Evolutionary conservation across 2,888 invertebrate genomes (phyloP).

Genomic region (Drosophila demipolita): DNA sequence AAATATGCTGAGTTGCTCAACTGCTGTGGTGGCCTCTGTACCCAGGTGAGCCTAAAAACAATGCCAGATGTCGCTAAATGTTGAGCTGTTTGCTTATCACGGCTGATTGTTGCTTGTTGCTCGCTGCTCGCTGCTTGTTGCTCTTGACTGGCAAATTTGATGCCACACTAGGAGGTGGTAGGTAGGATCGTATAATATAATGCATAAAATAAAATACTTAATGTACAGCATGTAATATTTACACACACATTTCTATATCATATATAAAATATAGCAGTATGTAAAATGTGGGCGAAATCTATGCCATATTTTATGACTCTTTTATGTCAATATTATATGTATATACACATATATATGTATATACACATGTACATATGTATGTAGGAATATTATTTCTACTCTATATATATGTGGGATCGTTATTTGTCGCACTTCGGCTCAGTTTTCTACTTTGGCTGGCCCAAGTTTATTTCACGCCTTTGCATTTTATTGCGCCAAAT

Average conservation of each 20-base stretch:
- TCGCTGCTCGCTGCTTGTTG: background rate
- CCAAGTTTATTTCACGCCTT: constrained; percentile 48
- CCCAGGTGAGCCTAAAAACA: constrained; percentile 12
- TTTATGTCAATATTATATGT: constrained; percentile 19
- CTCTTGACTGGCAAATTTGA: constrained; percentile 6
- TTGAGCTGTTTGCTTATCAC: constrained; percentile 8
- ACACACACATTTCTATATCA: background rate
- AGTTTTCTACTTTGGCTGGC: background rate
- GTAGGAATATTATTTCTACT: background rate
- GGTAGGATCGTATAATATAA: constrained; percentile 1
- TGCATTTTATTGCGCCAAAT: constrained; percentile 57
- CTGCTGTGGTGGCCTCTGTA: constrained; percentile 1
- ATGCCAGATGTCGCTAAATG: constrained; percentile 13
- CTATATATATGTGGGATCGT: background rate
- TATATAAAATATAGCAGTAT: background rate
- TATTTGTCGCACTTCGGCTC: constrained; percentile 1
- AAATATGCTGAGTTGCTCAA: constrained; percentile 21
- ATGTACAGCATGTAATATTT: background rate
- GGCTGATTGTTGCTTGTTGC: constrained; percentile 17
- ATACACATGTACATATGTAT: background rate
- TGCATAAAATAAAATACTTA: background rate
- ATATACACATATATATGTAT: no score
- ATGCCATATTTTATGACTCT: constrained; percentile 17
- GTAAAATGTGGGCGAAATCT: constrained; percentile 9
- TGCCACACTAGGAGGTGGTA: constrained; percentile 4